These are phyloP conservation scores for Cephus rjabovi DNA, from an alignment of 2,888 invertebrate genomes.

Conservation along the genomic window DNA sequence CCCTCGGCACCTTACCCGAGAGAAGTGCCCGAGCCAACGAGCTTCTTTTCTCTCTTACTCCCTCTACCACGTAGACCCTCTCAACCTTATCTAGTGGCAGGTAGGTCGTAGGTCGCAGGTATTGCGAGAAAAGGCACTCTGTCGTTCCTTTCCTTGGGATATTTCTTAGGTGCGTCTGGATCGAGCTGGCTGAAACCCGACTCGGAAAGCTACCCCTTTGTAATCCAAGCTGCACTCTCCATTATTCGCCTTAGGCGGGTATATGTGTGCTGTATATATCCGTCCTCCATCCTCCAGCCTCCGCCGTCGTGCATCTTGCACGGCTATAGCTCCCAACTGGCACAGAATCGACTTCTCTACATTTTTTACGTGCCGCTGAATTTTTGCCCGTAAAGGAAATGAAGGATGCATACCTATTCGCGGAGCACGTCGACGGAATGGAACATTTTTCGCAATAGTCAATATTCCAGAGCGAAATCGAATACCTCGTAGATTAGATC, in stretches of 20 bases:
- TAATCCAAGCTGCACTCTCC: neutral
- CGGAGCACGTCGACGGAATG: neutral
- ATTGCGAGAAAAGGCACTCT: neutral
- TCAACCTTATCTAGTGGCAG: neutral
- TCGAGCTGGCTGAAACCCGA: neutral
- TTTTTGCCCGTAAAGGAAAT: neutral
- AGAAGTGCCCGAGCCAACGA: neutral
- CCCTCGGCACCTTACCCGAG: neutral
- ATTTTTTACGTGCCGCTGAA: neutral
- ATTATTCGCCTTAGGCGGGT: neutral
- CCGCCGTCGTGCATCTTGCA: neutral
- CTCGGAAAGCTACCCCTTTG: neutral
- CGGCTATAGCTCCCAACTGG: neutral
- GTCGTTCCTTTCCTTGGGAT: neutral
- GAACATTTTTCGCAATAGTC: neutral
- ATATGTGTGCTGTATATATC: neutral
- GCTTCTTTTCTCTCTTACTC: neutral
- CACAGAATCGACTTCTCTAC: neutral
- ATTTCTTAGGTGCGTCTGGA: neutral
- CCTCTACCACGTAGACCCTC: neutral
- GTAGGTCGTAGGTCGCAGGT: neutral
- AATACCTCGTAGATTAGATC: constrained; percentile 19
- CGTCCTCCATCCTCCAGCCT: neutral
- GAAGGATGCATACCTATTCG: neutral
- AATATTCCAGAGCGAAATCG: constrained; percentile 6